phyloP scores from a whole-genome alignment of 2,797 vertebrate genomes.

The Pseudochirops cupreus region DNA sequence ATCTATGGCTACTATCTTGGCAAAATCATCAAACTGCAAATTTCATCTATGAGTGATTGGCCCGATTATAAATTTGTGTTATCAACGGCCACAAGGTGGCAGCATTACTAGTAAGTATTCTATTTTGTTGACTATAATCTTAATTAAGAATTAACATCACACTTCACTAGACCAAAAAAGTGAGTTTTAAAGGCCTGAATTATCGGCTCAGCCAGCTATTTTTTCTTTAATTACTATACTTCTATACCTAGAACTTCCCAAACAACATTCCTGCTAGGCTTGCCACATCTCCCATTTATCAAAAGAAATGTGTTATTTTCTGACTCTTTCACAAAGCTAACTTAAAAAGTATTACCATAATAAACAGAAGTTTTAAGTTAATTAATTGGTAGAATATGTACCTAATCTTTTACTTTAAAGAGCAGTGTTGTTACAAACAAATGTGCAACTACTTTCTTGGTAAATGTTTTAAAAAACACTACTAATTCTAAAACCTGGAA shows the following conservation, averaged over 20 bases:
- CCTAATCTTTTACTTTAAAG: background rate
- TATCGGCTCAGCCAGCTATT: background rate
- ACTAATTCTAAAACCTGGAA: background rate
- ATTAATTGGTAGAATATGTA: background rate
- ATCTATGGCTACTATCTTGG: background rate
- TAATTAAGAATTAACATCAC: constrained; percentile 26
- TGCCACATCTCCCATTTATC: constrained; percentile 1
- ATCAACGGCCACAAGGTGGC: background rate
- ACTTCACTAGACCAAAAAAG: constrained; percentile 28
- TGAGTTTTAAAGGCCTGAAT: constrained; percentile 30
- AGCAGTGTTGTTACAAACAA: background rate
- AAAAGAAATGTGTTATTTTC: constrained; percentile 31
- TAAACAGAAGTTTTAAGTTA: background rate
- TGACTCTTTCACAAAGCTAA: constrained; percentile 34
- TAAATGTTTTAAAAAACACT: background rate
- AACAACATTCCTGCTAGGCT: background rate
- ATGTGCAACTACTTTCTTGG: background rate
- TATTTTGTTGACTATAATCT: background rate
- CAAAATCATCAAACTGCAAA: background rate
- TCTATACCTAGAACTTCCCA: constrained; percentile 21
- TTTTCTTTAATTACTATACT: constrained; percentile 15
- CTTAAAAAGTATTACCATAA: background rate
- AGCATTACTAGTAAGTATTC: background rate
- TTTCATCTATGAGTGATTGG: background rate
- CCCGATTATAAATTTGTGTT: background rate